A percentile compares a stretch with the other conserved stretches of the same genome.
These are phyloP conservation scores for Hemichromis elongatus DNA, from an alignment of 2,113 vertebrate genomes.

Conservation along the genomic window DNA sequence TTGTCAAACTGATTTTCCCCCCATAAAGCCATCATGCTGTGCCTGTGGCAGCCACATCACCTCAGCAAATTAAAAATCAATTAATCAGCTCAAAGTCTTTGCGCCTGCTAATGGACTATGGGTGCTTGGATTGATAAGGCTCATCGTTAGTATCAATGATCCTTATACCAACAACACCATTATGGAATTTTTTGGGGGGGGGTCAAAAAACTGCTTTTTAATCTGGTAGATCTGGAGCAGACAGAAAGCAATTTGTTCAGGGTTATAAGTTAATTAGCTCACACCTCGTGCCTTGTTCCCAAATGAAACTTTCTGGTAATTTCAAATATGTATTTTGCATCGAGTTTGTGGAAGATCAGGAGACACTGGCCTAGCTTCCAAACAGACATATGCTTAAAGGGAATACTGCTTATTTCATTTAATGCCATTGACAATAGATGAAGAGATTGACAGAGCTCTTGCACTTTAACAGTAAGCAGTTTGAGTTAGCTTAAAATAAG, in stretches of 20 bases:
- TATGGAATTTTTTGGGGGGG: neutral
- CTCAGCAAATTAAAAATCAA: conserved; percentile 66
- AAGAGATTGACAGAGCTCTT: neutral
- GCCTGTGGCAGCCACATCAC: conserved; percentile 6
- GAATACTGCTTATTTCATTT: neutral
- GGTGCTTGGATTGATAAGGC: conserved; percentile 53
- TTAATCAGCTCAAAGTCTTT: conserved; percentile 54
- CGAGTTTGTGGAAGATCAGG: neutral
- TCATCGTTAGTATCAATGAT: conserved; percentile 2
- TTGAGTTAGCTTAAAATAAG: neutral
- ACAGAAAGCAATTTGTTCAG: conserved; percentile 63
- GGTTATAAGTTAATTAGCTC: conserved; percentile 70
- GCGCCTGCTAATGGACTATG: conserved; percentile 38
- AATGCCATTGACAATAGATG: neutral
- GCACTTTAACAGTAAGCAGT: too few relatives aligned
- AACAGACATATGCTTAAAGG: neutral
- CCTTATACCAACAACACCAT: neutral
- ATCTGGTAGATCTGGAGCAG: conserved; percentile 48
- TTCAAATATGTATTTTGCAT: conserved; percentile 35
- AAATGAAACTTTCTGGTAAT: conserved; percentile 37
- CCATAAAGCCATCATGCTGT: conserved; percentile 45
- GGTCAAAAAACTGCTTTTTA: conserved; percentile 40
- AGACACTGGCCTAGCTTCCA: neutral
- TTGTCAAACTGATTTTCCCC: conserved; percentile 4
- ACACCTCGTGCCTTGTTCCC: conserved; percentile 33